Evolutionary conservation across 2,113 vertebrate genomes (phyloP), one percentile per base, ranked within the genome.

Genomic region (Rhombomys opimus): DNA sequence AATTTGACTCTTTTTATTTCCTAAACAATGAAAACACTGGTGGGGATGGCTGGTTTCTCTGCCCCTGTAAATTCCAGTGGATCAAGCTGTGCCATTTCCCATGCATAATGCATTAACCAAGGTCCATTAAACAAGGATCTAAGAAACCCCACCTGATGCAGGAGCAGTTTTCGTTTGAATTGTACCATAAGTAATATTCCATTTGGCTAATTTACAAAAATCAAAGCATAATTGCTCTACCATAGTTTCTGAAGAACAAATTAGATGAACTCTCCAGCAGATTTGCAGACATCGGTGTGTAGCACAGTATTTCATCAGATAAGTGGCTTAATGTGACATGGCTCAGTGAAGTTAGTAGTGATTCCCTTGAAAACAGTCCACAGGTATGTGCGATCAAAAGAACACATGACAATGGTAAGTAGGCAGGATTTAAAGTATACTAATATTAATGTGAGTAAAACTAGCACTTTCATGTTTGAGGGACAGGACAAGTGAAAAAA

Each of bases 231-330:
- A 97, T 95, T 96, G 96, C 93, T 91, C 90, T 81, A 91, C 7
- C 76, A 92, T 95, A 95, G 87, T 96, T 95, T 95, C 63, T 92
- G 73, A 93, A 94, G 84, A 96, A 96, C 46, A 97, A 97, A 96
- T 98, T 93, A 96, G 59, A 78, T 95, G 54, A 97, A 97, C 96
- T 97, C 96, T 93, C 97, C 87, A 96, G 75, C 85, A 95, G 88
- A 95, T 95, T 91, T 97, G 30, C 30, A 92, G 77, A 96, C 96
- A 94, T 93, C 94, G n/a, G 65, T 96, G 92, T 81, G 18, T 93
- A 96, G 92, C 92, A 92, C 92, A 93, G 65, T 88, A 96, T 95
- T 96, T 93, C 88, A 88, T 75, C 70, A 94, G 70, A 93, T 95
- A 93, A 97, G 91, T 97, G 13, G 94, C 93, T 97, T 94, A 97